Base-by-base conservation (phyloP, 2,797 vertebrate species). In the Oryzias sinensis region DNA sequence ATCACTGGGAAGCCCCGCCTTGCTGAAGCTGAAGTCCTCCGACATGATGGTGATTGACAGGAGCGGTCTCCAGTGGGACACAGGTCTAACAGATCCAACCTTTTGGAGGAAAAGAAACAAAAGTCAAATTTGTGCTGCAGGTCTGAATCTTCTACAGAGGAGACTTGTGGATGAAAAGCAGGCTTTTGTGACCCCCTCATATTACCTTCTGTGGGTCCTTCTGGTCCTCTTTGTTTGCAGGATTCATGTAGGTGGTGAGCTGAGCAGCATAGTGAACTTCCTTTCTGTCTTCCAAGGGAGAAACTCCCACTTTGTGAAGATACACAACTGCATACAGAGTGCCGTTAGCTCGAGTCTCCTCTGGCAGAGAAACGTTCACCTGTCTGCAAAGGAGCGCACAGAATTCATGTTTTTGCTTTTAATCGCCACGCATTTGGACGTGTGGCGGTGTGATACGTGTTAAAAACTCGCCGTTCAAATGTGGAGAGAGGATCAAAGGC, bases 11-110 rank as follows among this genome's bases (percentile, higher is more conserved):
- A 98, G 90, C 5, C 94, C 94, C 24, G 93, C 91, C 2, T 92
- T 94, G 49, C 93, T 95, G 63, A 99, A 97, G 66, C 92, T 90
- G 66, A 99, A 98, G 63, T 95, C 90, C 60, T 98, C 97, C 16
- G 94, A 94, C 97, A 99, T 96, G 77, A 98, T 76, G 4, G 93
- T 95, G 62, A 99, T 75, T 5, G 93, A 93, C 75, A 98, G 83
- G 18, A 86, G 91, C 4, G 96, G 94, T 60, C 93, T 93, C 97
- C 97, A 99, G 59, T 96, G 94, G 51, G 94, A 93, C 3, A 96
- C 72, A 0, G 93, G 92, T 24, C 43, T 61, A 53, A 79, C 62
- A 50, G 60, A 42, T 69, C 71, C 68, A 43, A 17, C 40, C 41
- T 46, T 74, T 86, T 86, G 64, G 59, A 16, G 43, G 43, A 70